Conservation (phyloP, 2,888 invertebrate species). For the Geotrupes spiniger region DNA sequence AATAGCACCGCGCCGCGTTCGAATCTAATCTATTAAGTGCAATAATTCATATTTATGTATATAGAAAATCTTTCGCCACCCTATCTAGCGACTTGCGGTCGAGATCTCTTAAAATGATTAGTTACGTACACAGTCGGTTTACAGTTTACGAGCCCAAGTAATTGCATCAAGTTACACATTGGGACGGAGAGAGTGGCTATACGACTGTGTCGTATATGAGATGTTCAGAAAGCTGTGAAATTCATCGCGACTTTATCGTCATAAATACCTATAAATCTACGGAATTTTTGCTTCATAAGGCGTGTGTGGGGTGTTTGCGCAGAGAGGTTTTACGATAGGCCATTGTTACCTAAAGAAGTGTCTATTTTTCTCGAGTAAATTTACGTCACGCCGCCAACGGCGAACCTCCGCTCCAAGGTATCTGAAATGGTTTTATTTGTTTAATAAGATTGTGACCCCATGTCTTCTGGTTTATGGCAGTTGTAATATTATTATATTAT, state of each 20-base stretch:
- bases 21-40: conserved; percentile 28
- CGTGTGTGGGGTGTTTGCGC: conserved; percentile 22
- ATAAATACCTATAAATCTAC: conserved; percentile 39
- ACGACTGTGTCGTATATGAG: conserved; percentile 7
- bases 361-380: conserved; percentile 39
- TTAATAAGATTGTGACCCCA: conserved; percentile 32
- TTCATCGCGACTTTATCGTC: conserved; percentile 17
- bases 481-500: no score
- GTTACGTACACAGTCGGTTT: conserved; percentile 23
- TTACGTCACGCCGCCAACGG: conserved; percentile 35
- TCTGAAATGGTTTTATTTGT: conserved; percentile 40
- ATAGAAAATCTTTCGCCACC: conserved; percentile 19
- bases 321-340: conserved; percentile 41
- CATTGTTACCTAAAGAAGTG: conserved; percentile 48
- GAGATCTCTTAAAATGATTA: conserved; percentile 28
- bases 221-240: conserved; percentile 14
- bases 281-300: conserved; percentile 38
- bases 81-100: conserved; percentile 15
- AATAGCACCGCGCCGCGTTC: conserved; percentile 8
- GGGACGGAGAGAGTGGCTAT: conserved; percentile 2
- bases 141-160: conserved; percentile 19
- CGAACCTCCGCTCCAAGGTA: conserved; percentile 28
- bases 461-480: conserved; percentile 22
- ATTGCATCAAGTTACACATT: conserved; percentile 22
- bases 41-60: conserved; percentile 31